Base-by-base conservation (phyloP, 2,797 vertebrate species). In the Acipenser ruthenus region DNA sequence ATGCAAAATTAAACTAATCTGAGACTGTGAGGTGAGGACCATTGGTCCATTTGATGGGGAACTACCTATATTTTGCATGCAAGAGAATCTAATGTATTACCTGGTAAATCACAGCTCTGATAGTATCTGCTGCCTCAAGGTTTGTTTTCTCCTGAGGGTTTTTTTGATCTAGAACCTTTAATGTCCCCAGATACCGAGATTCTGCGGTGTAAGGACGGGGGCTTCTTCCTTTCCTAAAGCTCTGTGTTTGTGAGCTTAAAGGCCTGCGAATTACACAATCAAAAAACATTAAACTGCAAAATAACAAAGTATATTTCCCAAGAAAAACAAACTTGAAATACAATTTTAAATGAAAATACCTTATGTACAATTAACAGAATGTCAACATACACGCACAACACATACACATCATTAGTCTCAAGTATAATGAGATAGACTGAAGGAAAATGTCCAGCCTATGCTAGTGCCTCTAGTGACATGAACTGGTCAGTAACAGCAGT, bases 21-120 rank as follows among this genome's bases (percentile, higher is more conserved):
- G 37, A 37, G 37, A 37, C 37, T 37, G 37, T 4, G 37, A 37
- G 37, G 37, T 37, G 5, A 37, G 37, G 5, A 5, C 37, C 37
- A 37, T 37, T 37, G 37, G 23, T 37, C 23, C 23, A 37, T 37
- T 37, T 37, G 23, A 37, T 37, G 23, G 23, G 37, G 37, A 37
- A 37, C 37, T 37, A 37, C 37, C 37, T 37, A 37, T 37, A 37
- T 37, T 37, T 37, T 60, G 23, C 23, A 12, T 18, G 67, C 62
- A 52, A 67, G 7, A 64, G 10, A 62, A 51, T 72, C 78, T n/a
- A 50, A 61, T 23, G 7, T 18, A 9, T 78, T 80, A 97, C 96
- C 93, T 99, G 95, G 75, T 95, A 99, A 80, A 95, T 82, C 18
- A 90, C 81, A 70, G 92, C 94, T 78, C 95, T 82, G 65, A 98